Conservation (phyloP, 2,797 vertebrate species). For the Chrysocyon brachyurus region DNA sequence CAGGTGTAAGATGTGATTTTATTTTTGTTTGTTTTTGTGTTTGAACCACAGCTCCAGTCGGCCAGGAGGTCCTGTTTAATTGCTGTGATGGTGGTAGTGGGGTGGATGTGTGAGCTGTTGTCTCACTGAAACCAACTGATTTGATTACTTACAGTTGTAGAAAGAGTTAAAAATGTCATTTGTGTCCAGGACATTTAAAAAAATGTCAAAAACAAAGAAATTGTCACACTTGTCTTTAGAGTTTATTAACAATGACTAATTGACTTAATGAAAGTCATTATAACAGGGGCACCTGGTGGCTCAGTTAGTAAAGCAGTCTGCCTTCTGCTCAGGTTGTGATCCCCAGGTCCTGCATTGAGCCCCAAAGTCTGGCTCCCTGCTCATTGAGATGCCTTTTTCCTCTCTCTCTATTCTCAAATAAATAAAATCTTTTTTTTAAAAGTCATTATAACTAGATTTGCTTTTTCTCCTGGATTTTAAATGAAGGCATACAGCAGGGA, state of each 20-base stretch:
- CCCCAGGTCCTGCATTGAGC: too few species aligned
- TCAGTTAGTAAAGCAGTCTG: too few species aligned
- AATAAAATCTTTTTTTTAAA: neutral
- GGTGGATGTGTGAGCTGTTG: neutral
- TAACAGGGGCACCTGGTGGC: neutral
- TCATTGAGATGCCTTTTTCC: too few species aligned
- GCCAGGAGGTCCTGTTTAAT: neutral
- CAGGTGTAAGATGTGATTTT: constrained; percentile 68
- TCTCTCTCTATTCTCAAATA: too few species aligned
- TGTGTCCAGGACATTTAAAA: neutral
- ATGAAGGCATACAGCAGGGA: neutral
- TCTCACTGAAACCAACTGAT: neutral
- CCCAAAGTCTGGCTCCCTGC: too few species aligned
- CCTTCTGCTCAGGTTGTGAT: too few species aligned
- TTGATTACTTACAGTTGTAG: constrained; percentile 16
- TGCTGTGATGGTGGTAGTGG: neutral
- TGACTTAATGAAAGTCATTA: constrained; percentile 34
- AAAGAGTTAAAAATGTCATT: constrained; percentile 44
- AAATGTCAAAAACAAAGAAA: constrained; percentile 58
- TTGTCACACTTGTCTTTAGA: neutral
- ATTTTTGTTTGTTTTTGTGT: constrained; percentile 15
- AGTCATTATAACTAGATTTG: neutral
- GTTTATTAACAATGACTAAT: constrained; percentile 26
- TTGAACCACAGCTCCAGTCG: neutral
- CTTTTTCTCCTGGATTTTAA: constrained; percentile 24